A percentile compares a stretch with the other conserved stretches of the same genome.
phyloP scores from a whole-genome alignment of 1,140 invertebrate genomes.

The Drosophila serrata region DNA sequence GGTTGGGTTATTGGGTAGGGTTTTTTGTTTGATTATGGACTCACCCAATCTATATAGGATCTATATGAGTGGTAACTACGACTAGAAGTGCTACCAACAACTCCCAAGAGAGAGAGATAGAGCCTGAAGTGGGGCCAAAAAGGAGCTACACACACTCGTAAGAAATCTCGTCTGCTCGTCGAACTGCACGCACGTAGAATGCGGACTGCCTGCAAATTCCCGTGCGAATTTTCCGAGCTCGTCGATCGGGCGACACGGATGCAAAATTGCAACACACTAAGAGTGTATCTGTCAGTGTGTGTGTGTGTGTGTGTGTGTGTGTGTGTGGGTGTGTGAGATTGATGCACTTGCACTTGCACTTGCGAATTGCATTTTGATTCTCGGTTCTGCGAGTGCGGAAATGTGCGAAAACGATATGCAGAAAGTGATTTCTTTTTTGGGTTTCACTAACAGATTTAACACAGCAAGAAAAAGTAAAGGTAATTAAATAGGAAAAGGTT shows the following conservation, averaged over 20 bases:
- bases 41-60: slow-evolving; percentile 44
- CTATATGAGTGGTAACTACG: slow-evolving; percentile 13
- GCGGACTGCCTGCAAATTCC: slow-evolving; percentile 55
- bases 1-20: background rate
- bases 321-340: background rate
- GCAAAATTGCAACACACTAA: slow-evolving; percentile 52
- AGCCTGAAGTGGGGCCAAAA: slow-evolving; percentile 27
- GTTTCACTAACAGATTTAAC: slow-evolving; percentile 27
- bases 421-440: slow-evolving; percentile 53
- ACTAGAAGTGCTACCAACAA: background rate
- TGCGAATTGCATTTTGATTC: slow-evolving; percentile 71
- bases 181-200: slow-evolving; percentile 67
- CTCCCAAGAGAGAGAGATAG: slow-evolving; percentile 23
- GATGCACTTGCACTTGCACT: slow-evolving; percentile 76
- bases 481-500: background rate
- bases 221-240: slow-evolving; percentile 61
- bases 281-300: background rate
- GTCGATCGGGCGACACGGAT: slow-evolving; percentile 72
- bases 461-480: background rate
- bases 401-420: slow-evolving; percentile 71
- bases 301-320: background rate
- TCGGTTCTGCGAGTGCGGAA: slow-evolving; percentile 77
- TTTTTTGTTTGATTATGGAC: slow-evolving; percentile 9
- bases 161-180: slow-evolving; percentile 28
- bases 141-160: slow-evolving; percentile 13